Evolutionary conservation across 2,888 invertebrate genomes (phyloP).

Genomic region (Pediacus dermestoides): DNA sequence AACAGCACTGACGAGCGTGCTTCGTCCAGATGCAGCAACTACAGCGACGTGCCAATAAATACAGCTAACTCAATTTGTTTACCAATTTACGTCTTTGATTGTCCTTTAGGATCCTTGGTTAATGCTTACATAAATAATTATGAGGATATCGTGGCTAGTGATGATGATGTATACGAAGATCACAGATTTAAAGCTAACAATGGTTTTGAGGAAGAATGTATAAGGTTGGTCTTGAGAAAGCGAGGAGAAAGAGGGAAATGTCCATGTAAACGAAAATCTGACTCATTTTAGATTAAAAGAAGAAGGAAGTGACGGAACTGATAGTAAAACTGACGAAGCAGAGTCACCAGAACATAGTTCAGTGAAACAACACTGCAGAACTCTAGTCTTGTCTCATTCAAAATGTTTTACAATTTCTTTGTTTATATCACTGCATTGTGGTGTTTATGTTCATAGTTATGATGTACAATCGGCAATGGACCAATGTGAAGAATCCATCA

Average conservation of each 20-base stretch:
- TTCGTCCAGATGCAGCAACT: conserved; percentile 42
- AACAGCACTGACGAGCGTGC: conserved; percentile 35
- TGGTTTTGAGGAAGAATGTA: conserved; percentile 40
- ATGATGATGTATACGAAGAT: conserved; percentile 55
- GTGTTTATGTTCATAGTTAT: conserved; percentile 55
- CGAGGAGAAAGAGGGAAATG: no score
- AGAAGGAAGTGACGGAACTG: conserved; percentile 46
- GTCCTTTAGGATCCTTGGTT: conserved; percentile 58
- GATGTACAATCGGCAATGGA: conserved; percentile 69
- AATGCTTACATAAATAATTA: conserved; percentile 49
- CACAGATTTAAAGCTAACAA: conserved; percentile 51
- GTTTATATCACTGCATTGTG: conserved; percentile 60
- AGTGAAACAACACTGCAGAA: conserved; percentile 57
- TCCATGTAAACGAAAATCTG: not conserved
- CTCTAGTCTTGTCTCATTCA: conserved; percentile 57
- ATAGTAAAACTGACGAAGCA: conserved; percentile 48
- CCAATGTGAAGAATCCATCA: conserved; percentile 64
- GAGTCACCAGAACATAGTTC: conserved; percentile 25
- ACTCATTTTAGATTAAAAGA: conserved; percentile 46
- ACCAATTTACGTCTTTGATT: conserved; percentile 68
- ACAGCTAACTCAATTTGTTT: conserved; percentile 35
- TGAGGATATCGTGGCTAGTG: conserved; percentile 26
- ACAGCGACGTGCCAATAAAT: conserved; percentile 44
- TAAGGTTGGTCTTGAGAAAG: conserved; percentile 35
- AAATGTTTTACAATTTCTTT: conserved; percentile 62